Conservation (phyloP, 2,113 vertebrate genomes). For the Mesoclemmys tuberculata region DNA sequence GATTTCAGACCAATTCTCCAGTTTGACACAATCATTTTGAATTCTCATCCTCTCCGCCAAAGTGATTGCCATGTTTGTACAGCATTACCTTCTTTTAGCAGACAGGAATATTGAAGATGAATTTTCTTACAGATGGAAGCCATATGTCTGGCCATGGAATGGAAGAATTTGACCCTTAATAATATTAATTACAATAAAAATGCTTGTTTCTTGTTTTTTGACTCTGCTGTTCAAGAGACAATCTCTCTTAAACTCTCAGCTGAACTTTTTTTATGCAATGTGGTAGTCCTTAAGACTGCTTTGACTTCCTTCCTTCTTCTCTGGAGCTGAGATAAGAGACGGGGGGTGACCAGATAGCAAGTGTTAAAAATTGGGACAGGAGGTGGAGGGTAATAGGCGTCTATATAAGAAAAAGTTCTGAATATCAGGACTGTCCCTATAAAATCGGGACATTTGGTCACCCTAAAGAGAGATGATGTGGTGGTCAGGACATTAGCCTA, state of each 20-base stretch:
- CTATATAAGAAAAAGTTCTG: no score
- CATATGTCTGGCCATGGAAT: neutral
- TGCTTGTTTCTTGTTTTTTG: neutral
- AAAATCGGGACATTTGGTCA: no score
- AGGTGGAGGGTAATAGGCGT: no score
- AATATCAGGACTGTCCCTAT: no score
- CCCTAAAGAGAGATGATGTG: neutral
- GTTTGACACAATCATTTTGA: no score
- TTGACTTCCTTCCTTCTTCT: neutral
- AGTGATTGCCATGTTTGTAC: no score
- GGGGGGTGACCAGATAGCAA: no score
- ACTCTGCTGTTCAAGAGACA: neutral
- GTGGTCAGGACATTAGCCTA: neutral
- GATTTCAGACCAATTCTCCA: no score
- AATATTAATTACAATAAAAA: neutral
- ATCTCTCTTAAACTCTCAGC: neutral
- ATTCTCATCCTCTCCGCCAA: no score
- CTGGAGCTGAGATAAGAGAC: neutral
- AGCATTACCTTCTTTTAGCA: neutral
- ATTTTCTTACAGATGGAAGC: neutral
- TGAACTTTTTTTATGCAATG: neutral
- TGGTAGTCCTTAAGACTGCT: neutral
- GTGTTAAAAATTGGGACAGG: no score
- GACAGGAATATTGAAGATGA: neutral
- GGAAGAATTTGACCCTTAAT: neutral